Evolutionary conservation across 2,888 invertebrate species (phyloP).

Genomic region (Polyommatus icarus): DNA sequence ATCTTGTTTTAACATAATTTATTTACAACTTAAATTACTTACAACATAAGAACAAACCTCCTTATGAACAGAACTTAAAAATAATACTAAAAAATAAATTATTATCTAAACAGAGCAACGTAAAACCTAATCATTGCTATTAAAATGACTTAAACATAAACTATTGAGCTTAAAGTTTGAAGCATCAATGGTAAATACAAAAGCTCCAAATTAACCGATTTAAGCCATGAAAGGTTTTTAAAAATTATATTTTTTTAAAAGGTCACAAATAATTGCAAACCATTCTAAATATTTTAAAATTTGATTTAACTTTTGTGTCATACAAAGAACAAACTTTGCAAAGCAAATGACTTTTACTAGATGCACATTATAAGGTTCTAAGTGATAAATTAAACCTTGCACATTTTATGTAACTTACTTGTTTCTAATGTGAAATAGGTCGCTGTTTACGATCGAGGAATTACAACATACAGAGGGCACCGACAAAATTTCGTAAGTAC

Average conservation of each 20-base stretch:
- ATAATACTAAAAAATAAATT: not conserved
- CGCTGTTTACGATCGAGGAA: not conserved
- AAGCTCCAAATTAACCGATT: too few species aligned
- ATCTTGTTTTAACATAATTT: not conserved
- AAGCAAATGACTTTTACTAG: not conserved
- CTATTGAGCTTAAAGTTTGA: not conserved
- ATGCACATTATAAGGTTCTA: not conserved
- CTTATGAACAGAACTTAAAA: not conserved
- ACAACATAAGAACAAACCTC: not conserved
- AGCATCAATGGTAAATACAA: not conserved
- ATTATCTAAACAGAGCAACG: not conserved
- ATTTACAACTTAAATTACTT: not conserved
- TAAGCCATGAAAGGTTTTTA: too few species aligned
- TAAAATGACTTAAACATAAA: not conserved
- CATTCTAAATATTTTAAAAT: too few species aligned
- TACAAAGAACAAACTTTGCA: too few species aligned
- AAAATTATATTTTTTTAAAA: too few species aligned
- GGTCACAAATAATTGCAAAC: too few species aligned
- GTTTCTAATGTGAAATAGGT: not conserved
- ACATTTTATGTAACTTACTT: conserved; percentile 1
- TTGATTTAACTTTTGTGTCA: not conserved
- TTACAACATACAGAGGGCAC: not conserved
- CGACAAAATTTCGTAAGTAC: conserved; percentile 59
- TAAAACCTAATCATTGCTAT: too few species aligned
- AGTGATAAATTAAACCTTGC: not conserved